These are phyloP conservation scores for Zoanthus sociatus DNA, from an alignment of 92 coral and sea anemone species.

Conservation along the genomic window DNA sequence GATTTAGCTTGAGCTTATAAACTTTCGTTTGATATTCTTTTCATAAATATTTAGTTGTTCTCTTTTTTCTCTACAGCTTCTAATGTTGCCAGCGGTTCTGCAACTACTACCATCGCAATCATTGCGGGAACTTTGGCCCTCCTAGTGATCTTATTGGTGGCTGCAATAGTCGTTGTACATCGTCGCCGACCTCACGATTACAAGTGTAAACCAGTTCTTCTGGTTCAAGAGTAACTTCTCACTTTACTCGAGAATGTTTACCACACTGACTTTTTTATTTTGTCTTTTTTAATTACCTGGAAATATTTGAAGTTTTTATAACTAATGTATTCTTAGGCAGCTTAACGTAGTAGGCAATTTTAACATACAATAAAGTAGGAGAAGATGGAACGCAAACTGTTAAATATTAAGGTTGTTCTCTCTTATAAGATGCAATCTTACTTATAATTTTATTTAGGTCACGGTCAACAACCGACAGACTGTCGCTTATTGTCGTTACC, in stretches of 20 bases:
- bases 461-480: not conserved
- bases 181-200: constrained; percentile 16
- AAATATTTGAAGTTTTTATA: too few species aligned
- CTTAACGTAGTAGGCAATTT: too few species aligned
- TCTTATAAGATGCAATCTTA: not conserved
- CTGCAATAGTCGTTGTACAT: not conserved
- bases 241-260: too few species aligned
- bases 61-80: not conserved
- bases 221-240: constrained; percentile 21
- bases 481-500: not conserved
- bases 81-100: not conserved
- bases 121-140: constrained; percentile 22
- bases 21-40: too few species aligned
- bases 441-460: not conserved
- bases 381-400: too few species aligned
- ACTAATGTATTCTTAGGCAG: too few species aligned
- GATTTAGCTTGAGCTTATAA: too few species aligned
- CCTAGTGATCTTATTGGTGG: constrained; percentile 14
- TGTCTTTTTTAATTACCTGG: too few species aligned
- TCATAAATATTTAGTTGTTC: not conserved
- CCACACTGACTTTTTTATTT: too few species aligned
- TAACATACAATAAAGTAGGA: too few species aligned
- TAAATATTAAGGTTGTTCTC: too few species aligned
- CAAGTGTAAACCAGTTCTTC: constrained; percentile 14
- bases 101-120: constrained; percentile 11